phyloP scores from a whole-genome alignment of 2,113 vertebrate genomes.

The Corythornis cristatus region DNA sequence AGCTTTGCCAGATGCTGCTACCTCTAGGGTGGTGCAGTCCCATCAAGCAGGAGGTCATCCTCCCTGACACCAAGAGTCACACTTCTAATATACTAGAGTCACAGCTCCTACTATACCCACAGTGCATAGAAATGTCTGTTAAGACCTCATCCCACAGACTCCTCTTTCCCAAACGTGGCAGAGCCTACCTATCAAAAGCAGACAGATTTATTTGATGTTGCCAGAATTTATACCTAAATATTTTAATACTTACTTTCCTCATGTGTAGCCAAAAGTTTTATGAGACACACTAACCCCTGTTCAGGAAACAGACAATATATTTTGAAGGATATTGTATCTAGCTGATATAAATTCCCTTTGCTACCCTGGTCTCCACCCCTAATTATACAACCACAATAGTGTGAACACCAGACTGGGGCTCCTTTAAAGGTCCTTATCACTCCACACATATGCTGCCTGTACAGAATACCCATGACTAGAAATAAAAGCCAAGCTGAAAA shows the following conservation, averaged over 20 bases:
- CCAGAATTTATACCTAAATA: conserved; percentile 51
- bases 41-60: neutral
- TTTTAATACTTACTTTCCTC: conserved; percentile 53
- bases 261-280: conserved; percentile 43
- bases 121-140: neutral
- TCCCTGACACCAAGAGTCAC: neutral
- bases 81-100: neutral
- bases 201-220: conserved; percentile 26
- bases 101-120: neutral
- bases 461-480: neutral
- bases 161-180: neutral
- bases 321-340: conserved; percentile 28
- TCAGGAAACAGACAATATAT: conserved; percentile 40
- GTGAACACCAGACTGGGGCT: neutral
- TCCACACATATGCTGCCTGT: neutral
- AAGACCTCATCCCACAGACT: neutral
- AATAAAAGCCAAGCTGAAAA: neutral
- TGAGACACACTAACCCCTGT: conserved; percentile 20
- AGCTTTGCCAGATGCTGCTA: neutral
- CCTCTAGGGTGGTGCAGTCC: neutral
- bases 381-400: neutral
- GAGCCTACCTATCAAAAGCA: neutral
- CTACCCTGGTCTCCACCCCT: neutral
- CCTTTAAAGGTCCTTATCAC: neutral
- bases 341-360: conserved; percentile 32